Percentiles rank a stretch among this genome's conserved stretches.
These are phyloP conservation scores for Galemys pyrenaicus DNA, from an alignment of 2,113 vertebrate genomes.

Conservation along the genomic window DNA sequence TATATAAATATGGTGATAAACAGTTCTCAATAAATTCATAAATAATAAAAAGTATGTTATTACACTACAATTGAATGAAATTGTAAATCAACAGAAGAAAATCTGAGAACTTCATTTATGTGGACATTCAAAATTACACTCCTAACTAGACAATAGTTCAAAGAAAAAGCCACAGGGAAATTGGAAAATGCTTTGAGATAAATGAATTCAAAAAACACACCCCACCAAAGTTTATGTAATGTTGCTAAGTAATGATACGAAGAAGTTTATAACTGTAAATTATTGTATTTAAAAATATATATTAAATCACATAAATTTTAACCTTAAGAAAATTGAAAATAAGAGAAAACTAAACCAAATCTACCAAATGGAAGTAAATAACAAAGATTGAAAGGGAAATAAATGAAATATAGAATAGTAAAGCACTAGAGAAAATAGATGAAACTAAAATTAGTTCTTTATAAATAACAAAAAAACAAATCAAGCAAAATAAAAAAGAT, in stretches of 20 bases:
- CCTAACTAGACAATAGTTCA: not conserved
- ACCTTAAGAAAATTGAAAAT: not conserved
- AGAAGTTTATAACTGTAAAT: not conserved
- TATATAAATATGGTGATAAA: not conserved
- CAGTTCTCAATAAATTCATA: not conserved
- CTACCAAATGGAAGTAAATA: not conserved
- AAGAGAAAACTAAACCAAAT: not conserved
- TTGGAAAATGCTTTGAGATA: not conserved
- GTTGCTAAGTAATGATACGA: not conserved
- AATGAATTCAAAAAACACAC: not conserved
- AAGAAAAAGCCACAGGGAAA: not conserved
- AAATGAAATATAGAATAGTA: not conserved
- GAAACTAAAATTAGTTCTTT: not conserved
- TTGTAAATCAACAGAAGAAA: not conserved
- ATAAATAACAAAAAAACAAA: not conserved
- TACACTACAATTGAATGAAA: not conserved
- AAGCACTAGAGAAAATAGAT: not conserved
- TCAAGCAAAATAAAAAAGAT: not conserved
- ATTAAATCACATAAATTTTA: not conserved
- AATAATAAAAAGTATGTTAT: not conserved
- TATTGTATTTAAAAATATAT: not conserved
- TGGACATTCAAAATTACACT: not conserved
- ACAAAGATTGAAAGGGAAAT: not conserved
- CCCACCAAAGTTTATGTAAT: not conserved
- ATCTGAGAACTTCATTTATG: not conserved